A percentile compares a stretch with the other conserved stretches of the same genome.
phyloP scores from a whole-genome alignment of 2,113 vertebrate genomes.

The Anarhynchus alexandrinus region DNA sequence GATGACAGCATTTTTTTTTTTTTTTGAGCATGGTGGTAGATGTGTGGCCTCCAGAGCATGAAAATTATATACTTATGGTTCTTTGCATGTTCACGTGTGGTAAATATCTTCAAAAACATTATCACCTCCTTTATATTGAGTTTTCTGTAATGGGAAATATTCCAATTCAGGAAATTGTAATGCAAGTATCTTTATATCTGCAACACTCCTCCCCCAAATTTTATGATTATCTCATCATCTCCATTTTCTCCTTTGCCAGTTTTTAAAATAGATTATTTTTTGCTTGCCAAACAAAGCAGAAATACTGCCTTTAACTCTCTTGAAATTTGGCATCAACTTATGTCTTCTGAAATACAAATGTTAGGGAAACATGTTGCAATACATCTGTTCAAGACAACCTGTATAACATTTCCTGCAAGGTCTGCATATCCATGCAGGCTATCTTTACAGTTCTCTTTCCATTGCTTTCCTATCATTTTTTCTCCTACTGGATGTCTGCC shows the following conservation, averaged over 20 bases:
- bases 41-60: not conserved
- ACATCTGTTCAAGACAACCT: not conserved
- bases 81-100: not conserved
- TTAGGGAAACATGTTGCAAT: not conserved
- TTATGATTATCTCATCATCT: not conserved
- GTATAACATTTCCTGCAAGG: not conserved
- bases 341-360: not conserved
- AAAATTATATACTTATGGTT: not conserved
- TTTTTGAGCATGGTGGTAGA: not conserved
- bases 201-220: not conserved
- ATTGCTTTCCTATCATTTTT: not conserved
- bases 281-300: conserved; percentile 13
- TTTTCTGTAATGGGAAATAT: not conserved
- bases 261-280: conserved; percentile 28
- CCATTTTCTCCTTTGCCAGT: not conserved
- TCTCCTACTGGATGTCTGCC: not conserved
- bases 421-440: not conserved
- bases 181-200: not conserved
- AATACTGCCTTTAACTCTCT: not conserved
- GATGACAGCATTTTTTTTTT: not conserved
- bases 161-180: not conserved
- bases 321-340: not conserved
- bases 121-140: not conserved
- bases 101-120: not conserved
- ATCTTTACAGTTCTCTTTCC: not conserved